A percentile compares a stretch with the other conserved stretches of the same genome.
phyloP scores from a whole-genome alignment of 2,797 vertebrate genomes.

The Sternotherus odoratus region DNA sequence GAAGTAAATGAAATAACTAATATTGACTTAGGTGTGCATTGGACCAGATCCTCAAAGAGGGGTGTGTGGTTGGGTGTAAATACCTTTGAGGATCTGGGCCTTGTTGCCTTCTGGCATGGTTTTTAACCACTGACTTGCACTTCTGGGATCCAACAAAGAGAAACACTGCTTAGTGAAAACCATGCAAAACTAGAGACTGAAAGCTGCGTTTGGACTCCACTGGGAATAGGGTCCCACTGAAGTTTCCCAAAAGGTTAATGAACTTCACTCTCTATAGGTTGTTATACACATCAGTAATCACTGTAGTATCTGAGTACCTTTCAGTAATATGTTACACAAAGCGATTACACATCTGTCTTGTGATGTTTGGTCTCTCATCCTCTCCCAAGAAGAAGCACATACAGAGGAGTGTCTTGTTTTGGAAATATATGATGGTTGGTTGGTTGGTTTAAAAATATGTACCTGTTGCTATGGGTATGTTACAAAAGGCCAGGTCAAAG shows the following conservation, averaged over 20 bases:
- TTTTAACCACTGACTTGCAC: rapidly evolving
- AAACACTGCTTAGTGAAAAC: background rate
- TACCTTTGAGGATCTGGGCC: background rate
- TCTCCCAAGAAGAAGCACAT: background rate
- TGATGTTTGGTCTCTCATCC: background rate
- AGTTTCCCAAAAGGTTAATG: background rate
- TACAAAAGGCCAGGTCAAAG: background rate
- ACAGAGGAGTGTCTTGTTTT: background rate
- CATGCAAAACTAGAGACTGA: background rate
- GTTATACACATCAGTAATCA: background rate
- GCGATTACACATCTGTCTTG: background rate
- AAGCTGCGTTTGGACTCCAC: rapidly evolving
- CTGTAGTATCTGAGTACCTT: background rate
- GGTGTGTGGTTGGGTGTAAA: background rate
- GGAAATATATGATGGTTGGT: background rate
- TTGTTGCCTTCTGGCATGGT: background rate
- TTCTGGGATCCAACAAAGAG: rapidly evolving
- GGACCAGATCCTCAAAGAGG: background rate
- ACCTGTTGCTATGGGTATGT: background rate
- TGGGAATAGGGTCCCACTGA: rapidly evolving
- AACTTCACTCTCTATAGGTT: background rate
- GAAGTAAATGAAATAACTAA: background rate
- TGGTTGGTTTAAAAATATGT: background rate
- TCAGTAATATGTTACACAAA: background rate
- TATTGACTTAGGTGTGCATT: rapidly evolving